Evolutionary conservation across 2,888 invertebrate species (phyloP), one percentile per base, ranked within the genome.

Genomic region (Aspidiotus rigidus): DNA sequence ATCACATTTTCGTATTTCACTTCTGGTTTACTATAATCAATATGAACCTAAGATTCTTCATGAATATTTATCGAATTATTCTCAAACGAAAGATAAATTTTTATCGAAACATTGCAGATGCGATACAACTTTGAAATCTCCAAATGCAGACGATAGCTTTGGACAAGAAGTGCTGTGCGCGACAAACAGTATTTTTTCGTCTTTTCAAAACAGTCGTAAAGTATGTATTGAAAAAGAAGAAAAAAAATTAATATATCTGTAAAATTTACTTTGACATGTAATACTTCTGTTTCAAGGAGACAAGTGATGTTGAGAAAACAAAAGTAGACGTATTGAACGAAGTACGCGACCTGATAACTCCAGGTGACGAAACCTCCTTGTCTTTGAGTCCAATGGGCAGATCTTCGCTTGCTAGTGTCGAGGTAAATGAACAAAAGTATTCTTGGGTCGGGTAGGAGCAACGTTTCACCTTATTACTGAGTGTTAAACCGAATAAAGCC

Each of bases 151-250:
- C 11, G 59, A 67, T 11, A 67, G 67, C 40, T 67, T 67, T 11
- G 67, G 67, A n/a, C 57, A 60, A 7, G 67, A 67, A 17, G 59
- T 67, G 15, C 41, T 67, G 10, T 67, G 59, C 17, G 67, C 67
- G 15, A 67, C 67, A 39, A 67, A 67, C 28, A 53, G 15, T 15
- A 67, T 67, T n/a, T 67, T 67, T 53, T 67, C 67, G 1, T 67
- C 67, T 1, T 67, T 67, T 7, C 67, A 67, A 16, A 67, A 60
- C 11, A 67, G 67, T 40, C 59, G 57, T 60, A 67, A 60, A 60
- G 67, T 67, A 39, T 39, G 39, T 10, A 16, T 44, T 55, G 17
- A 0, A n/a, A 8, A 15, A n/a, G 2, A 16, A 42, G 16, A 1
- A 28, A 62, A 49, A 13, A 61, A 39, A 16, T 40, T 62, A 15